Conservation (phyloP, 2,888 invertebrate genomes). For the Byasa hedistus region DNA sequence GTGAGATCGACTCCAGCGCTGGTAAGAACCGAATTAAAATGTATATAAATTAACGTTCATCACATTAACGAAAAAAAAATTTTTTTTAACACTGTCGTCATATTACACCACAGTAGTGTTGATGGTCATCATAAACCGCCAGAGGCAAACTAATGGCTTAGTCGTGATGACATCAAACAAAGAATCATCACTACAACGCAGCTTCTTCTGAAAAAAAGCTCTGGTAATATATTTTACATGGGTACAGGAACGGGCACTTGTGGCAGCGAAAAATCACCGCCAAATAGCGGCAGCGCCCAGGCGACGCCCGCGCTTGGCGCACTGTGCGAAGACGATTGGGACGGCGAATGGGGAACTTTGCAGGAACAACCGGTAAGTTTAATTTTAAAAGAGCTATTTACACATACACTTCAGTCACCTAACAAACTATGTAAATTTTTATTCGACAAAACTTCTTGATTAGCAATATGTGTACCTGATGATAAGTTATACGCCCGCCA, state of each 20-base stretch:
- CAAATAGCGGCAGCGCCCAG: slow-evolving; percentile 73
- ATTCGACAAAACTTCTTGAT: too few species aligned
- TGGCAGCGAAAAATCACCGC: slow-evolving; percentile 64
- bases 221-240: not conserved
- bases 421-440: not conserved
- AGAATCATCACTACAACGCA: too few species aligned
- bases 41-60: not conserved
- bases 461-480: too few species aligned
- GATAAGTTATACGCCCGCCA: too few species aligned
- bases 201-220: too few species aligned
- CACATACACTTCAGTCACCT: not conserved
- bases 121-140: not conserved
- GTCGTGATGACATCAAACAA: too few species aligned
- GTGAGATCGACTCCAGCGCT: slow-evolving; percentile 90
- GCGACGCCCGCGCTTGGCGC: slow-evolving; percentile 78
- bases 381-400: too few species aligned
- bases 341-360: slow-evolving; percentile 91
- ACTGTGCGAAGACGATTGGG: slow-evolving; percentile 86
- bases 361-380: slow-evolving; percentile 87
- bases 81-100: not conserved
- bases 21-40: slow-evolving; percentile 42
- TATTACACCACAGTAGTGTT: not conserved
- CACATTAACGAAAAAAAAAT: not conserved
- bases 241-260: slow-evolving; percentile 43
- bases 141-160: too few species aligned